Percentiles rank a stretch among this genome's conserved stretches.
phyloP scores from a whole-genome alignment of 2,888 invertebrate species.

The Strigamia transsilvanica region DNA sequence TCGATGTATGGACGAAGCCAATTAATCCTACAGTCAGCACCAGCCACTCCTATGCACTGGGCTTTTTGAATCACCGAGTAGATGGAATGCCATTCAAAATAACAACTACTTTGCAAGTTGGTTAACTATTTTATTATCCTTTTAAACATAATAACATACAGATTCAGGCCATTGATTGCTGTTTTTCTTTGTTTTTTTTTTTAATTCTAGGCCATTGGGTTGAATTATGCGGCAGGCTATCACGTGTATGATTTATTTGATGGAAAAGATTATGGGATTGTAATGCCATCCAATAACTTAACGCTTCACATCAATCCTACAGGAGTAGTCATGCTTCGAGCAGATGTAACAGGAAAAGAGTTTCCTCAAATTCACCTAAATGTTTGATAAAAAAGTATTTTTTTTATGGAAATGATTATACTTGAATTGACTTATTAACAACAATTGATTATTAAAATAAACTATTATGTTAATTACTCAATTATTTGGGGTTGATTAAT shows the following conservation, averaged over 20 bases:
- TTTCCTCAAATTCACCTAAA: no score
- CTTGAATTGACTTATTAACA: no score
- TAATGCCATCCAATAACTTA: constrained; percentile 71
- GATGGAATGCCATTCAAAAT: constrained; percentile 92
- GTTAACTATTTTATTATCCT: no score
- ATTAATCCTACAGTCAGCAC: constrained; percentile 82
- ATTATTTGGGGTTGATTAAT: no score
- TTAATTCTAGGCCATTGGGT: constrained; percentile 69
- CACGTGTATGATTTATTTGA: constrained; percentile 78
- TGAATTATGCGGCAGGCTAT: constrained; percentile 82
- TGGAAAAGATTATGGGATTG: constrained; percentile 84
- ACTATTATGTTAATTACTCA: no score
- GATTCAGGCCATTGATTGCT: no score
- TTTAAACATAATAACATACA: no score
- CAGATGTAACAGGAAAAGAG: background rate
- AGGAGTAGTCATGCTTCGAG: constrained; percentile 54
- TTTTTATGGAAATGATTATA: no score
- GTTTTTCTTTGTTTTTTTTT: background rate
- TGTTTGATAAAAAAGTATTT: no score
- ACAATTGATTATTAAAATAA: no score
- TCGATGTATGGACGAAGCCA: constrained; percentile 90
- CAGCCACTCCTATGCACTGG: constrained; percentile 89
- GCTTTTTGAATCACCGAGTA: constrained; percentile 86
- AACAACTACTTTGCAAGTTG: constrained; percentile 52
- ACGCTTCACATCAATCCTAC: constrained; percentile 54